phyloP scores from a whole-genome alignment of 2,888 invertebrate genomes.

The Actias luna region DNA sequence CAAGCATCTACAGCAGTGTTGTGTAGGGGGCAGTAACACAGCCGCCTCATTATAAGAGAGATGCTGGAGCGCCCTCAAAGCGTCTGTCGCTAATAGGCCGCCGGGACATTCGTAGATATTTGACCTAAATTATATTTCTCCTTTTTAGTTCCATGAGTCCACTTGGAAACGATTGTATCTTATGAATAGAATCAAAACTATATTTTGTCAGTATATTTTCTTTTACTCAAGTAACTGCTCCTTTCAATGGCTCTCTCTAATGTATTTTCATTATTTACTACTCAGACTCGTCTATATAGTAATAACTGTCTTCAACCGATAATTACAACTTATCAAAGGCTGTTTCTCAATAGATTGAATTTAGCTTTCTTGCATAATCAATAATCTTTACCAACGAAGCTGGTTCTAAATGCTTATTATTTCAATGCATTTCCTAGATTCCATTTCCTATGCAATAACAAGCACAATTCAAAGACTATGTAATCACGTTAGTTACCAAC shows the following conservation, averaged over 20 bases:
- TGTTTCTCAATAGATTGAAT: background rate
- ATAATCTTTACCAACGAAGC: background rate
- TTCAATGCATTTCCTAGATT: background rate
- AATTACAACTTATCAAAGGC: background rate
- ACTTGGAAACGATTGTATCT: constrained; percentile 11
- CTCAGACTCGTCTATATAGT: background rate
- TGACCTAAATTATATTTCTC: constrained; percentile 31
- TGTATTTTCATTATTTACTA: background rate
- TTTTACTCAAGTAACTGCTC: background rate
- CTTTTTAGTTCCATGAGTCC: constrained; percentile 12
- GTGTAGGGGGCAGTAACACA: constrained; percentile 6
- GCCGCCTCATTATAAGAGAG: constrained; percentile 53
- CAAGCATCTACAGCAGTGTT: constrained; percentile 4
- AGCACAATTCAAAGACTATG: background rate
- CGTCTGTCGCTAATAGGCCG: constrained; percentile 43
- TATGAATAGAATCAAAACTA: constrained; percentile 5
- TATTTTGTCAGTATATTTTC: background rate
- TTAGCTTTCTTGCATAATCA: constrained; percentile 3
- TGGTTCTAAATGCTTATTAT: background rate
- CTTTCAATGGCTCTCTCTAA: background rate
- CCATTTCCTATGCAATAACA: background rate
- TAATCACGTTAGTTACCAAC: background rate
- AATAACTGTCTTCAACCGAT: background rate
- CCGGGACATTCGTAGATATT: constrained; percentile 32
- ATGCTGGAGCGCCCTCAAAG: constrained; percentile 38